These are phyloP conservation scores for Boloria selene DNA, from an alignment of 2,888 invertebrate genomes.

Conservation along the genomic window DNA sequence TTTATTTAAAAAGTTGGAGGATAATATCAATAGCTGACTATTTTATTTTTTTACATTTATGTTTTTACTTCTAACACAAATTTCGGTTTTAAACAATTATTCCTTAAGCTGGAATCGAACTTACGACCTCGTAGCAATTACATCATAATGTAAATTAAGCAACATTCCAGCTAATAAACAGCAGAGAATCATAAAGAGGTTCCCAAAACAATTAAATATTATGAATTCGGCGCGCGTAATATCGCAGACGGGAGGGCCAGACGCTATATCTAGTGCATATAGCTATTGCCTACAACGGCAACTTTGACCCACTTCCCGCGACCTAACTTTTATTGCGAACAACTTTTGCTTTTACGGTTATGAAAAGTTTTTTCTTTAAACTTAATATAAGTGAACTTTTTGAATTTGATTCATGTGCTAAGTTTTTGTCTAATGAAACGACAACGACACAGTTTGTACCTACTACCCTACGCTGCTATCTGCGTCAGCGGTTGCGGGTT, in stretches of 20 bases:
- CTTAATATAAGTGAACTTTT: slow-evolving; percentile 24
- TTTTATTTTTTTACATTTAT: no score
- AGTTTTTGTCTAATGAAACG: slow-evolving; percentile 2
- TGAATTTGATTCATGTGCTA: not conserved
- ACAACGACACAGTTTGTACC: no score
- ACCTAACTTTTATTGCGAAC: slow-evolving; percentile 59
- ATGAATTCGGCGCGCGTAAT: slow-evolving; percentile 41
- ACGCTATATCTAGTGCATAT: slow-evolving; percentile 29
- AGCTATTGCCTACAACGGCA: slow-evolving; percentile 43
- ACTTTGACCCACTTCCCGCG: slow-evolving; percentile 69
- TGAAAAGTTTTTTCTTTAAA: slow-evolving; percentile 37
- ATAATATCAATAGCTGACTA: no score
- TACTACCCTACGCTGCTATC: no score
- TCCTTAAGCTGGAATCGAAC: not conserved
- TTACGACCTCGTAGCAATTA: not conserved
- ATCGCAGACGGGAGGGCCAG: slow-evolving; percentile 42
- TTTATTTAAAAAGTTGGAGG: no score
- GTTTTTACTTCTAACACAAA: no score
- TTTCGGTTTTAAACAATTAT: no score
- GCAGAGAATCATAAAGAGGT: slow-evolving; percentile 3
- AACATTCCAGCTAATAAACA: not conserved
- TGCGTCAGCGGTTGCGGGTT: no score
- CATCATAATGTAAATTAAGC: not conserved
- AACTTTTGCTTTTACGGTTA: slow-evolving; percentile 50
- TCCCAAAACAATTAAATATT: slow-evolving; percentile 40